These are phyloP conservation scores for Setophaga coronata DNA, from an alignment of 2,113 vertebrate genomes.

Conservation along the genomic window DNA sequence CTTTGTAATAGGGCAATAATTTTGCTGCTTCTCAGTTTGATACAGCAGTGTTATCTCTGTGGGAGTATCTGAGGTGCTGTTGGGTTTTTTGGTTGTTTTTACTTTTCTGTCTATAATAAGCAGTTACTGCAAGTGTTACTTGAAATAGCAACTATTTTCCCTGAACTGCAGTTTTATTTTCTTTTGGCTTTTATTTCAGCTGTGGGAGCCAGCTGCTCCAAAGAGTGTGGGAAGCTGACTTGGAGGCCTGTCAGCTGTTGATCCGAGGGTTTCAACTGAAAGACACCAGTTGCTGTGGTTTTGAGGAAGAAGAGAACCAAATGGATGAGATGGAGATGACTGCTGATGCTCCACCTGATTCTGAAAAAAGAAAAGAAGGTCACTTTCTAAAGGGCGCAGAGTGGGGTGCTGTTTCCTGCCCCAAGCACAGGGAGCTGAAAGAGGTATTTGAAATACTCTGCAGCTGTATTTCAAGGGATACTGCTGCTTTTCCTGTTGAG, in stretches of 20 bases:
- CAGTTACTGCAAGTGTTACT: slow-evolving; percentile 5
- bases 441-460: slow-evolving; percentile 76
- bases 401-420: slow-evolving; percentile 57
- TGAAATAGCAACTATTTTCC: slow-evolving; percentile 51
- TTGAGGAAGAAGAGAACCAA: slow-evolving; percentile 67
- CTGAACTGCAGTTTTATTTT: slow-evolving; percentile 45
- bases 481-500: neutral
- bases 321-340: slow-evolving; percentile 8
- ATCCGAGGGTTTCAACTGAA: slow-evolving; percentile 78
- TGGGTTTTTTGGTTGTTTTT: neutral
- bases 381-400: slow-evolving; percentile 67
- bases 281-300: slow-evolving; percentile 62
- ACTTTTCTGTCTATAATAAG: slow-evolving; percentile 28
- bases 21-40: neutral
- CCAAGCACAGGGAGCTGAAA: slow-evolving; percentile 74
- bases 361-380: slow-evolving; percentile 66
- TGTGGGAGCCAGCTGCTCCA: slow-evolving; percentile 78
- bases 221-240: slow-evolving; percentile 87
- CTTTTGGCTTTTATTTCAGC: slow-evolving; percentile 73
- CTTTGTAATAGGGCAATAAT: neutral
- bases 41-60: neutral
- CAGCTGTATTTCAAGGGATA: neutral
- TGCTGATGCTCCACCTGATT: slow-evolving; percentile 4
- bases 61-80: neutral
- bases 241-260: slow-evolving; percentile 87